Evolutionary conservation across 2,113 vertebrate species (phyloP), one percentile per base, ranked within the genome.

Genomic region (Alosa alosa): DNA sequence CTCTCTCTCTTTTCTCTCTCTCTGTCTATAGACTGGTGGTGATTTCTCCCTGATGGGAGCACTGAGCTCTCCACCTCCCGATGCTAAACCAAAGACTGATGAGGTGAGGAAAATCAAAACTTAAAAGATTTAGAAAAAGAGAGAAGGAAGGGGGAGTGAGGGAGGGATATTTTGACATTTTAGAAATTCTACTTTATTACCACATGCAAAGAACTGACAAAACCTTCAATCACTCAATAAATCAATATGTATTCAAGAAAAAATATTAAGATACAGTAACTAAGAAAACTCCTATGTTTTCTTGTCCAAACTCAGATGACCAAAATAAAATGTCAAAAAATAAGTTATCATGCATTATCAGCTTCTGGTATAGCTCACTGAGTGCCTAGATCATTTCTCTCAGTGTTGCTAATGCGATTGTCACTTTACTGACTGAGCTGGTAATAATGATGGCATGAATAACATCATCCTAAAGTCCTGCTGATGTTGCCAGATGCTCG

Each of bases 1-100:
- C 60, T 81, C 9, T 18, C 25, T n/a, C 41, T 60, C n/a, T n/a
- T n/a, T n/a, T 4, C 1, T 7, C 60, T 81, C 9, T 18, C 25
- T n/a, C 41, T 60, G n/a, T 18, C 47, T 47, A 22, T 46, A 89
- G 88, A 44, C 36, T 18, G 45, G 87, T 17, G 88, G 82, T 50
- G 88, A 36, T 57, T 89, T 91, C 82, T 91, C 91, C 39, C 87
- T 92, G 84, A 81, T 88, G 52, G 84, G 88, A 46, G 90, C 82
- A 50, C 47, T 91, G 25, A 22, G 86, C 1, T 36, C 91, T 39
- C 18, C 87, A 0, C 13, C 90, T 68, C 20, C 86, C 22, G 88
- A 90, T 25, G 64, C 81, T 15, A 89, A 92, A 86, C 81, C 89
- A 55, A 89, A 88, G 87, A 75, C 64, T 1, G 88, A 86, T 20